Percentiles rank a stretch among this genome's conserved stretches.
Conservation (phyloP, 2,113 vertebrate genomes). For the Trematomus loennbergii region DNA sequence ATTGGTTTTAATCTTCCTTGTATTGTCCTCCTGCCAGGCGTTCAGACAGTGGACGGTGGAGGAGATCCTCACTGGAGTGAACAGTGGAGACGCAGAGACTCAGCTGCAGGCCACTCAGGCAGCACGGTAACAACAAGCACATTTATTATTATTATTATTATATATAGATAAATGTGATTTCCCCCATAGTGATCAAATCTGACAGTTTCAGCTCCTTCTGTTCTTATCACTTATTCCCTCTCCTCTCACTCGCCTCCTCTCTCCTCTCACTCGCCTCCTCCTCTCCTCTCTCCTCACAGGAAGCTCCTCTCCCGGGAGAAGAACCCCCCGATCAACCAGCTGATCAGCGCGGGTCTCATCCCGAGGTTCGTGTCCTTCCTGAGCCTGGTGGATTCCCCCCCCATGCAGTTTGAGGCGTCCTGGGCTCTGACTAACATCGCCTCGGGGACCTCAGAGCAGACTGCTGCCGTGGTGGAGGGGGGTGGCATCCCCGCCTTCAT, state of each 20-base stretch:
- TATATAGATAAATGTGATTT: too few species aligned
- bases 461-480: conserved; percentile 93
- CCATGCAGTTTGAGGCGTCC: conserved; percentile 97
- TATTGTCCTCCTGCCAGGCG: conserved; percentile 71
- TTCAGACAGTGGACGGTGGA: conserved; percentile 92
- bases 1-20: background rate
- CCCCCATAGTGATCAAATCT: too few species aligned
- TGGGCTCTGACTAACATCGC: conserved; percentile 99
- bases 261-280: too few species aligned
- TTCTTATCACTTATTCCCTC: too few species aligned
- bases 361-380: conserved; percentile 93
- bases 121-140: conserved; percentile 86
- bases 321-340: conserved; percentile 94
- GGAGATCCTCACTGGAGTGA: conserved; percentile 92
- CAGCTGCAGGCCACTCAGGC: conserved; percentile 97
- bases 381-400: conserved; percentile 85
- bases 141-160: background rate
- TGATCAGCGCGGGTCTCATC: conserved; percentile 94
- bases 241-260: too few species aligned
- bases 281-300: conserved; percentile 71
- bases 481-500: conserved; percentile 91
- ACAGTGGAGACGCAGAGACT: conserved; percentile 84
- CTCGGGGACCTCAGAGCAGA: conserved; percentile 94
- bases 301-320: conserved; percentile 96
- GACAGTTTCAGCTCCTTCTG: too few species aligned